phyloP scores from a whole-genome alignment of 2,113 vertebrate genomes.

The Amphiprion ocellaris region DNA sequence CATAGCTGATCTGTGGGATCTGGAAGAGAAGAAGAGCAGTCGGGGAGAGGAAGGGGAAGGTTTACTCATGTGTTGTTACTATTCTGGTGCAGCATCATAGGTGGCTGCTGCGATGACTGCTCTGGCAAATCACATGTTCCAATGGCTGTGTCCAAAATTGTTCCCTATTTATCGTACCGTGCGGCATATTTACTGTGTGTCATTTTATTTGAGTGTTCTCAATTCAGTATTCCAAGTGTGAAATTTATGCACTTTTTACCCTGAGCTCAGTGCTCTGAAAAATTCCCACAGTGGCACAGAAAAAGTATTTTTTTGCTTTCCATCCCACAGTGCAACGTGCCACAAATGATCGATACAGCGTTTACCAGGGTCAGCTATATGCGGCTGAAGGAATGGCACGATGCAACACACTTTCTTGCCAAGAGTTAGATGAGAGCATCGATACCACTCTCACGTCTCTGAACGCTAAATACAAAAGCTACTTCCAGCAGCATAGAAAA shows the following conservation, averaged over 20 bases:
- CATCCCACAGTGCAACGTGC: not conserved
- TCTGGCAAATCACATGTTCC: constrained; percentile 34
- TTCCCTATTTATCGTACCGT: constrained; percentile 8
- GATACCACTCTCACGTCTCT: not conserved
- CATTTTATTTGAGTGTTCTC: constrained; percentile 29
- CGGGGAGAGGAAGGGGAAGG: not conserved
- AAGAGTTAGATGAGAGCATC: constrained; percentile 2
- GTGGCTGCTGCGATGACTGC: constrained; percentile 25
- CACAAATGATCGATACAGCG: not conserved
- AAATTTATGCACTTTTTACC: constrained; percentile 15
- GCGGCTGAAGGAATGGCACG: constrained; percentile 16
- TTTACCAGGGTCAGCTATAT: constrained; percentile 25
- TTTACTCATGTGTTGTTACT: constrained; percentile 30
- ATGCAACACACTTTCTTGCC: constrained; percentile 5
- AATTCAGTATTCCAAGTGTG: constrained; percentile 20
- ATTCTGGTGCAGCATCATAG: constrained; percentile 34
- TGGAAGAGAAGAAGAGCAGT: constrained; percentile 63
- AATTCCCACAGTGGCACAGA: constrained; percentile 11
- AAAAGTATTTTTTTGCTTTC: constrained; percentile 7
- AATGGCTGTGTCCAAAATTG: constrained; percentile 22
- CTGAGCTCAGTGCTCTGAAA: not conserved
- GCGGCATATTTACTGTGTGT: constrained; percentile 8
- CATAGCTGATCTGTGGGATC: constrained; percentile 99
- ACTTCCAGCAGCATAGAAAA: not conserved
- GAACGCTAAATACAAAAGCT: constrained; percentile 18